A percentile compares a stretch with the other conserved stretches of the same genome.
phyloP scores from a whole-genome alignment of 2,888 invertebrate species.

The Blastobasis adustella region DNA sequence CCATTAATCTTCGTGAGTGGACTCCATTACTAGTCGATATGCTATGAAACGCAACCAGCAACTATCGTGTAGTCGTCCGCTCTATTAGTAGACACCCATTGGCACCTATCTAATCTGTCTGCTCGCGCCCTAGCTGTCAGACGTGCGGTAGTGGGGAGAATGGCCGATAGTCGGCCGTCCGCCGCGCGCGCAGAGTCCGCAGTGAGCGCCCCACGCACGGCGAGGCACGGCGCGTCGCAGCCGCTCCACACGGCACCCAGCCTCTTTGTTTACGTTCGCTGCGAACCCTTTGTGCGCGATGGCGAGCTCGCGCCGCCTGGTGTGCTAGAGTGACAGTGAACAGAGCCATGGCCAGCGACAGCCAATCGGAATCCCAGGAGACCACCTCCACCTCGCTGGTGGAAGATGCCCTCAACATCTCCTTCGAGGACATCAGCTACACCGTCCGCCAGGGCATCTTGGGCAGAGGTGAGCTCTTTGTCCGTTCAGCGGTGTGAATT shows the following conservation, averaged over 20 bases:
- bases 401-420: constrained; percentile 75
- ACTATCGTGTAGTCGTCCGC: too few relatives aligned
- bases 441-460: constrained; percentile 76
- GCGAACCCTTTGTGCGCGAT: constrained; percentile 54
- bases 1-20: too few relatives aligned
- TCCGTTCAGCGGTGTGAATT: too few relatives aligned
- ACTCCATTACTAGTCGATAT: too few relatives aligned
- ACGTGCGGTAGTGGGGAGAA: constrained; percentile 47
- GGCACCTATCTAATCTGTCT: constrained; percentile 16
- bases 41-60: too few relatives aligned
- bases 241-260: constrained; percentile 27
- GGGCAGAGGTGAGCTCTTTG: constrained; percentile 61
- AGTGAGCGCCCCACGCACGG: constrained; percentile 5
- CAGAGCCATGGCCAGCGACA: constrained; percentile 49
- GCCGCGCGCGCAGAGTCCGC: constrained; percentile 23
- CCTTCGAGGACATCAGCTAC: constrained; percentile 80
- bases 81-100: not conserved
- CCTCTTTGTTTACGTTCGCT: constrained; percentile 51
- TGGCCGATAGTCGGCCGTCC: constrained; percentile 46
- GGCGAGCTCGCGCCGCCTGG: constrained; percentile 18
- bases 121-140: constrained; percentile 27
- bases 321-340: constrained; percentile 28
- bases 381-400: constrained; percentile 52
- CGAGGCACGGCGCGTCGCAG: constrained; percentile 10
- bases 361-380: constrained; percentile 50